Evolutionary conservation across 2,888 invertebrate genomes (phyloP), one percentile per base, ranked within the genome.

Genomic region (Dasysyrphus albostriatus): DNA sequence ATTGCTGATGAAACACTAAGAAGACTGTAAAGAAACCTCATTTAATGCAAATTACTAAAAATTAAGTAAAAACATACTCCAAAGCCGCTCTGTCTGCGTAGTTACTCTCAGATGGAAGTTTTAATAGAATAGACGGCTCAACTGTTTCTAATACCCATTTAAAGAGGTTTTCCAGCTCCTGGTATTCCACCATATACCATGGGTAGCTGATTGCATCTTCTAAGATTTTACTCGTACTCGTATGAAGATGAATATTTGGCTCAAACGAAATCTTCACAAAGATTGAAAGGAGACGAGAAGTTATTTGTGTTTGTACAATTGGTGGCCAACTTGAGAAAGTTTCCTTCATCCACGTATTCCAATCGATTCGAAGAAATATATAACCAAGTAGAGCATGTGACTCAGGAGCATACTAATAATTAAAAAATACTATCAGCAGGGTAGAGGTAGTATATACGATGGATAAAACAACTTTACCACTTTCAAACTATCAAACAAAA

Each of bases 71-170:
- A 29, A 91, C 92, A 91, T 91, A 95, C 95, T 94, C 94, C 78
- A 95, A 92, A 34, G 95, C 93, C 54, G 94, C 94, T 65, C 93
- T 92, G 90, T 95, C 95, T 65, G 95, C 93, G 83, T 94, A 93
- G 88, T 94, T 93, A 78, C 93, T 93, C 76, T 93, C 92, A 2
- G 90, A 88, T 83, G 94, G 94, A 39, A 92, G 90, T 89, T 93
- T 93, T 29, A 96, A 93, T 42, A 96, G 94, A 79, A 96, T 95
- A 70, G 94, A 93, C 0, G 96, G 95, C 92, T 96, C 96, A 89
- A 95, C 95, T 83, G 95, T 95, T 93, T 95, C 95, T 9, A 96
- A 94, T 89, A 96, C 95, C 96, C 96, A 96, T 90, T 95, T 95
- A 88, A 96, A 93, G 44, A 96, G 94, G 76, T 94, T 94, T 90